Evolutionary conservation across 2,113 vertebrate genomes (phyloP).

Genomic region (Sturnus vulgaris): DNA sequence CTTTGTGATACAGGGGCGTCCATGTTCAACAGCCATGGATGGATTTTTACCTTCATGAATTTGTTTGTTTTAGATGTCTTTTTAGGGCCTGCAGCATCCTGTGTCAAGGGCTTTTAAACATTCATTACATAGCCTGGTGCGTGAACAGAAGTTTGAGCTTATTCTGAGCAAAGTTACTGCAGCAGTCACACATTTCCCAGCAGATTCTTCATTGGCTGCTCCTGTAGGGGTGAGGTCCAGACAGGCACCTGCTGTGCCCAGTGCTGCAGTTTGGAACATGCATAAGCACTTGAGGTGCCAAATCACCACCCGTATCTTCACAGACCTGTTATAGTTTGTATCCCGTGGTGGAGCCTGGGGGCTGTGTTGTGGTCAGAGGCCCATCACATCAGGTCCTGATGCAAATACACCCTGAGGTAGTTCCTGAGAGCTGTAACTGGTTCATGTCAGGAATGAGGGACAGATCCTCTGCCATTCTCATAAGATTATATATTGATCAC

Average conservation of each 20-base stretch:
- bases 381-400: not conserved
- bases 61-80: not conserved
- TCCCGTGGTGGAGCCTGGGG: not conserved
- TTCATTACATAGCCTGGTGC: too few species aligned
- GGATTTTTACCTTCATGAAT: not conserved
- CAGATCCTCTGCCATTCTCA: not conserved
- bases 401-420: not conserved
- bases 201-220: not conserved
- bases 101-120: not conserved
- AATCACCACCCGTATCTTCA: not conserved
- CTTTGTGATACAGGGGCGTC: not conserved
- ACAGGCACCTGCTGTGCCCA: not conserved
- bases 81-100: not conserved
- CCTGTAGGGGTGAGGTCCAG: not conserved
- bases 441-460: rapidly evolving
- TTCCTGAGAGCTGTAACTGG: not conserved
- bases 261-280: not conserved
- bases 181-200: not conserved
- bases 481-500: not conserved
- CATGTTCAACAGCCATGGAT: not conserved
- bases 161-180: not conserved
- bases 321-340: not conserved
- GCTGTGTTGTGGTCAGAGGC: not conserved
- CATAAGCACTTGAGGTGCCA: not conserved
- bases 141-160: not conserved